Evolutionary conservation across 2,888 invertebrate species (phyloP), one percentile per base, ranked within the genome.

Genomic region (Leucoma salicis): DNA sequence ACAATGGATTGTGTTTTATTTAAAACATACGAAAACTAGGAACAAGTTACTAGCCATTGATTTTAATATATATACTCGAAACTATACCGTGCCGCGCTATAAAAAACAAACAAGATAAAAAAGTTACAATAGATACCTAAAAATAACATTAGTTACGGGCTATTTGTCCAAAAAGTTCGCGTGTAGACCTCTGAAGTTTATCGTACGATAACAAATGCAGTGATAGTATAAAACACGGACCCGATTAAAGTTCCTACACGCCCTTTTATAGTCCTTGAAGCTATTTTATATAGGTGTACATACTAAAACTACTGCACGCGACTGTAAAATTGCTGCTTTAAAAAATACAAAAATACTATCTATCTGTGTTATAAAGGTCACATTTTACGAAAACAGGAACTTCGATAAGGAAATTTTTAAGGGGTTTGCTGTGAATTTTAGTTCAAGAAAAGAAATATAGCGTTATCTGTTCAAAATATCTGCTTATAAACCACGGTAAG

Each of bases 201-300:
- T 53, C 53, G 52, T 52, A 57, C 57, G 13, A 13, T 13, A 29
- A 29, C 7, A 57, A 57, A 56, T 66, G 67, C 63, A 66, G 57
- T 55, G 56, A 63, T 61, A 57, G 58, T 58, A 52, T 47, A 46
- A n/a, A 56, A 54, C 46, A 43, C 55, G 42, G 57, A 51, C 59
- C 59, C 56, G 60, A 77, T 78, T 77, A 76, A 77, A 71, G 75
- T 77, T 75, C 70, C 74, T 70, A 75, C 66, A 65, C 63, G 32
- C 32, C 55, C 57, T 58, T 53, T 57, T 61, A 57, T 56, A 59
- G 61, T 65, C 70, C 67, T 63, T 65, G 45, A 72, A 63, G 21
- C 50, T 53, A 54, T 47, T 50, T 53, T 38, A 14, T 39, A 48
- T 38, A 35, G 43, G 39, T 11, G 28, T 2, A 13, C 2, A 5